These are phyloP conservation scores for Vespertilio murinus DNA, from an alignment of 2,797 vertebrate genomes.

Conservation along the genomic window DNA sequence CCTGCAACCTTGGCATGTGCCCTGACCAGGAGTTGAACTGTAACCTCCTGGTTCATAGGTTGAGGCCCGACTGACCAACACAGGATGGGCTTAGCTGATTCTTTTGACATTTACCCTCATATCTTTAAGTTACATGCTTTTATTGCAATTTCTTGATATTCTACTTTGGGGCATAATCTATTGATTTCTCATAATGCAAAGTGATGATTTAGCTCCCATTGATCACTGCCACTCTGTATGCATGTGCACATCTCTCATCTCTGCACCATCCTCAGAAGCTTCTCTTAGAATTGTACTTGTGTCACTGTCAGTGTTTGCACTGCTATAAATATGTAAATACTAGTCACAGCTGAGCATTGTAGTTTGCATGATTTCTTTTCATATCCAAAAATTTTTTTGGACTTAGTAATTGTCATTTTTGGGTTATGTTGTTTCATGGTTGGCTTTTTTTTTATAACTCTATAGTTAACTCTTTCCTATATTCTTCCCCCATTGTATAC, in stretches of 20 bases:
- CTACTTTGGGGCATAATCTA: not conserved
- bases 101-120: not conserved
- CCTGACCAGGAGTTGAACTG: too few relatives aligned
- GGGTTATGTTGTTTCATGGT: not conserved
- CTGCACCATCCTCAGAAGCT: not conserved
- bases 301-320: not conserved
- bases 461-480: not conserved
- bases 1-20: too few relatives aligned
- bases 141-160: not conserved
- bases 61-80: too few relatives aligned
- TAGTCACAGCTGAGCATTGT: not conserved
- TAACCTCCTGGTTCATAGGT: too few relatives aligned
- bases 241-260: not conserved
- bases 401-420: not conserved
- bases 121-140: not conserved
- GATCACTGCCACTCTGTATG: not conserved
- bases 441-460: not conserved
- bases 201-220: not conserved
- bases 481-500: not conserved
- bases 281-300: not conserved
- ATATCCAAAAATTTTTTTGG: not conserved
- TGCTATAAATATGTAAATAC: not conserved
- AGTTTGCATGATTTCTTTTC: not conserved
- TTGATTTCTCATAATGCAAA: not conserved
- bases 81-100: not conserved